Conservation (phyloP, 2,797 vertebrate genomes). For the Ceyx erithaca region DNA sequence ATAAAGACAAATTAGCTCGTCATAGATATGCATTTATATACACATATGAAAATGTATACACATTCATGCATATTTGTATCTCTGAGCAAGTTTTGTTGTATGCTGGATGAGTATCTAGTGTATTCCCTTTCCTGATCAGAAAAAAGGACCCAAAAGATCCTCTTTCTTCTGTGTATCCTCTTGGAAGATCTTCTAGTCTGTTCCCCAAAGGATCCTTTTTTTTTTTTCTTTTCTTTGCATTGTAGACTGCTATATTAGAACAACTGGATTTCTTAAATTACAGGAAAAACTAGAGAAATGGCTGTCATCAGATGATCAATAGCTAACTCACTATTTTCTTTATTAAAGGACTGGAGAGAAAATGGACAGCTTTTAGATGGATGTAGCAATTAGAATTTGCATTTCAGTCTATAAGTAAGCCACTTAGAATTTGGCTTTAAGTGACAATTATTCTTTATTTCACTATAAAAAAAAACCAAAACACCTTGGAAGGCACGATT, state of each 20-base stretch:
- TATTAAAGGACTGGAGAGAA: background rate
- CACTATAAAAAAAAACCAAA: background rate
- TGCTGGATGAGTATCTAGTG: background rate
- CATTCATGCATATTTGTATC: background rate
- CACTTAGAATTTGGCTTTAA: background rate
- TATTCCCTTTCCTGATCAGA: background rate
- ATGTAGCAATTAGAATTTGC: constrained; percentile 1
- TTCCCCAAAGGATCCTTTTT: background rate
- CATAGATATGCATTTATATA: background rate
- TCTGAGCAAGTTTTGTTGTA: background rate
- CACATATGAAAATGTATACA: background rate
- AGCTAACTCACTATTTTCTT: background rate
- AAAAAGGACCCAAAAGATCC: background rate
- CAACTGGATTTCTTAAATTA: background rate
- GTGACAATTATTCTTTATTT: background rate
- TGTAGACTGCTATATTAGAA: background rate
- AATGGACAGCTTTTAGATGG: background rate
- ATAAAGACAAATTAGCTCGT: background rate
- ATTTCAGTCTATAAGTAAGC: background rate
- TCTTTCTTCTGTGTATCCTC: background rate
- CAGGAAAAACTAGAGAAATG: background rate
- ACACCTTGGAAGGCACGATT: background rate
- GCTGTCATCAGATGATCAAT: background rate
- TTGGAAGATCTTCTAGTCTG: background rate
- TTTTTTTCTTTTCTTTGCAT: background rate